A percentile compares a stretch with the other conserved stretches of the same genome.
phyloP scores from a whole-genome alignment of 1,140 invertebrate genomes.

The Nilaparvata lugens region DNA sequence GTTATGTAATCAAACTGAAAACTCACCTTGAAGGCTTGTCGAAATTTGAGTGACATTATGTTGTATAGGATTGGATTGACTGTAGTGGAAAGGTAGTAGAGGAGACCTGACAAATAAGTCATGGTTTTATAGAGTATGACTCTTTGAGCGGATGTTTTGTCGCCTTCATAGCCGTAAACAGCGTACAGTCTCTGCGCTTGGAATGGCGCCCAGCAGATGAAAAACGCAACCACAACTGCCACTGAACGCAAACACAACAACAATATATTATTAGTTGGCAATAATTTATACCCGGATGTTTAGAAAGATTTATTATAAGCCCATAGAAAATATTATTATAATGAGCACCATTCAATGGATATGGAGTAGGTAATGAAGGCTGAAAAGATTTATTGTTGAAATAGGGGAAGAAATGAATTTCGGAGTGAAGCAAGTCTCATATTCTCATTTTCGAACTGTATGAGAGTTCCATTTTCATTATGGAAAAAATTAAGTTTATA shows the following conservation, averaged over 20 bases:
- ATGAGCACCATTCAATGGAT: too few relatives aligned
- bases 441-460: too few relatives aligned
- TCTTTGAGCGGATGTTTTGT: slow-evolving; percentile 26
- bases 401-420: too few relatives aligned
- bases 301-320: background rate
- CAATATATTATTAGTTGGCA: background rate
- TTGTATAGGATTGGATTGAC: slow-evolving; percentile 60
- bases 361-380: too few relatives aligned
- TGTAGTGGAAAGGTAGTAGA: slow-evolving; percentile 56
- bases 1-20: background rate
- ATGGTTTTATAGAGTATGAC: slow-evolving; percentile 37
- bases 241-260: slow-evolving; percentile 46
- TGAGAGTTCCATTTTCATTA: too few relatives aligned
- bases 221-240: slow-evolving; percentile 85
- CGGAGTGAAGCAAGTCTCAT: too few relatives aligned
- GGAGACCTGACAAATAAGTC: slow-evolving; percentile 50
- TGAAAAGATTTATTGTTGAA: too few relatives aligned
- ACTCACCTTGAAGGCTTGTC: slow-evolving; percentile 50
- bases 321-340: too few relatives aligned
- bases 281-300: background rate
- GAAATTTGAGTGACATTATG: slow-evolving; percentile 57
- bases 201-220: slow-evolving; percentile 89
- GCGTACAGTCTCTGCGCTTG: slow-evolving; percentile 75
- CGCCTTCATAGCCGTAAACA: slow-evolving; percentile 45
- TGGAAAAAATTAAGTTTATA: too few relatives aligned